A percentile compares a stretch with the other conserved stretches of the same genome.
Conservation (phyloP, 2,113 vertebrate genomes). For the Irena cyanogastra region DNA sequence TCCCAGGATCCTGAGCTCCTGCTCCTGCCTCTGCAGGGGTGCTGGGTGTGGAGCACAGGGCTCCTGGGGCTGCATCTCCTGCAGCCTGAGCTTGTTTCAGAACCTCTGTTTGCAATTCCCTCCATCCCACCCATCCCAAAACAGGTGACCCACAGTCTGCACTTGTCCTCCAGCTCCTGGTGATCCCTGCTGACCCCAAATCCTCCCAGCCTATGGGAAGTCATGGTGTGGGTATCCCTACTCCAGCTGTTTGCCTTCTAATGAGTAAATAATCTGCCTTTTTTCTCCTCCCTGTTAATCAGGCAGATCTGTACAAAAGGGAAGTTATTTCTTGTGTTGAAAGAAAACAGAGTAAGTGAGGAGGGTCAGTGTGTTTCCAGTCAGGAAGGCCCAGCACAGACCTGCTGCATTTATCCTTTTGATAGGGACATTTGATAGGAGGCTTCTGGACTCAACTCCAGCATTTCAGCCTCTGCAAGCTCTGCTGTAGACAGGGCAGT, state of each 20-base stretch:
- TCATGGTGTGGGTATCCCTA: background rate
- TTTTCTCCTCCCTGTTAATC: background rate
- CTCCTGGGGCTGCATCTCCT: background rate
- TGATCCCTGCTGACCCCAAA: background rate
- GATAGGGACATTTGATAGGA: background rate
- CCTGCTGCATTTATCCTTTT: background rate
- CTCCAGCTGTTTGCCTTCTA: background rate
- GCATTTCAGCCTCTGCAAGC: background rate
- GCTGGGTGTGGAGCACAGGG: background rate
- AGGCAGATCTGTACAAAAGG: background rate
- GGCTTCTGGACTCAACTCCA: background rate
- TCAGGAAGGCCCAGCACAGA: background rate
- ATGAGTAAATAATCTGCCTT: rapidly evolving
- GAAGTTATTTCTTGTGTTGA: background rate
- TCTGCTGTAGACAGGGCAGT: too few relatives aligned
- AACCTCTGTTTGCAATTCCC: background rate
- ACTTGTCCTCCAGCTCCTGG: background rate
- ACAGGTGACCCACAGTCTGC: background rate
- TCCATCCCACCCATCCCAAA: background rate
- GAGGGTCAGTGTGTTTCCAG: background rate
- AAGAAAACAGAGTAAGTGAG: background rate
- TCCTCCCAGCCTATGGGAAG: rapidly evolving
- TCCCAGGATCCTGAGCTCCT: too few relatives aligned
- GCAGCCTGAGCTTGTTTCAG: background rate
- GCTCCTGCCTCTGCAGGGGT: too few relatives aligned